Percentiles rank a stretch among this genome's conserved stretches.
Evolutionary conservation across 37 sponge, comb jelly and placozoan species (phyloP).

Genomic region (Spongia lamella): DNA sequence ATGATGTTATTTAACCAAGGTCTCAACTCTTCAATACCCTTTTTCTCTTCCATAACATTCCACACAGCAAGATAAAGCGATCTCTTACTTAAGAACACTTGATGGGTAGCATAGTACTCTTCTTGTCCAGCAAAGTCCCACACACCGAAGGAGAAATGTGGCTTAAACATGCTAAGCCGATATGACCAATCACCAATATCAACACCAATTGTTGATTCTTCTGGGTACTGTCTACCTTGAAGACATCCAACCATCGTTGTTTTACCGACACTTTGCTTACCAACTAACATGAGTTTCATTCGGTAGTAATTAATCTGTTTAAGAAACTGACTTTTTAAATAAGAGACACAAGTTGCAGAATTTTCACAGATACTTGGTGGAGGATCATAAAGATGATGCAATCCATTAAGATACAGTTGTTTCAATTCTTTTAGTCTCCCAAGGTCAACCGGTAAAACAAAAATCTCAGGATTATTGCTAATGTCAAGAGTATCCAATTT

Average conservation of each 20-base stretch:
- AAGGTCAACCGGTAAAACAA: slow-evolving; percentile 76
- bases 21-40: slow-evolving; percentile 79
- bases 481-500: slow-evolving; percentile 59
- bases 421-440: slow-evolving; percentile 63
- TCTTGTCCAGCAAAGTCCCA: slow-evolving; percentile 98
- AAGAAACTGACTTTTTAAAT: slow-evolving; percentile 81
- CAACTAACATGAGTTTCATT: slow-evolving; percentile 96
- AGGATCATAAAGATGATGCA: slow-evolving; percentile 85
- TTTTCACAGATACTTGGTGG: slow-evolving; percentile 56
- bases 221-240: slow-evolving; percentile 58
- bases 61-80: slow-evolving; percentile 90
- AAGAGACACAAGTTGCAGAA: slow-evolving; percentile 65
- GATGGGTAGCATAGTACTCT: slow-evolving; percentile 96
- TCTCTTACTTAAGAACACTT: slow-evolving; percentile 87
- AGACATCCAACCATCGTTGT: slow-evolving; percentile 88
- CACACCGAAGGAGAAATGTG: slow-evolving; percentile 74
- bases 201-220: slow-evolving; percentile 91
- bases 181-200: slow-evolving; percentile 84
- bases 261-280: slow-evolving; percentile 79
- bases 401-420: slow-evolving; percentile 44
- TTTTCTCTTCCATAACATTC: slow-evolving; percentile 68
- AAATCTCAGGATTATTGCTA: slow-evolving; percentile 74
- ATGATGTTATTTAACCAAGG: slow-evolving; percentile 93
- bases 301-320: slow-evolving; percentile 70
- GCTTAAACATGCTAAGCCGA: slow-evolving; percentile 41